Conservation (phyloP, 2,888 invertebrate genomes). For the Eupithecia pulchellata region DNA sequence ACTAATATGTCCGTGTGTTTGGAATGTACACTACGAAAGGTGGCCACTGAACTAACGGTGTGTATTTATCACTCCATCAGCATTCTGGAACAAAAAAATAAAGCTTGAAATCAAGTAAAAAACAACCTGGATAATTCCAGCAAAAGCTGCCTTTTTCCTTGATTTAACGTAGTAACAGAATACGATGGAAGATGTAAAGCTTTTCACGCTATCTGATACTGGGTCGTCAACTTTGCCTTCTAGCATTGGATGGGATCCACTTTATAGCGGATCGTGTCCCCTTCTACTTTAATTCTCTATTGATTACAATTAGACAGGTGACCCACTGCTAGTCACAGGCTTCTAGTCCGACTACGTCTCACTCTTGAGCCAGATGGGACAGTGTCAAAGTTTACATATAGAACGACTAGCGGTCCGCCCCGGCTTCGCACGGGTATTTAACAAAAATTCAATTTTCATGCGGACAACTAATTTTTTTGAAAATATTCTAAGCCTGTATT, state of each 20-base stretch:
- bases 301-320: neutral
- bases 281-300: neutral
- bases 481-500: too few relatives aligned
- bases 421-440: too few relatives aligned
- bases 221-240: neutral
- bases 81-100: constrained; percentile 28
- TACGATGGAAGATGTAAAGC: neutral
- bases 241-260: neutral
- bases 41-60: neutral
- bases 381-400: neutral
- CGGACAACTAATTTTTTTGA: too few relatives aligned
- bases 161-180: neutral
- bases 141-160: neutral
- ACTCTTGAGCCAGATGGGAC: neutral
- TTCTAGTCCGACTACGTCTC: neutral
- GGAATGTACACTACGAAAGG: constrained; percentile 63
- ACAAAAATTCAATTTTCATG: too few relatives aligned
- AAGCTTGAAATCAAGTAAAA: neutral
- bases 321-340: neutral
- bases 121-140: too few relatives aligned
- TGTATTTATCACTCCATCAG: neutral
- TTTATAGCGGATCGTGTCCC: neutral
- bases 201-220: neutral
- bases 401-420: too few relatives aligned
- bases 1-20: constrained; percentile 33